Evolutionary conservation across 2,888 invertebrate species (phyloP), one percentile per base, ranked within the genome.

Genomic region (Romanomermis culicivorax): DNA sequence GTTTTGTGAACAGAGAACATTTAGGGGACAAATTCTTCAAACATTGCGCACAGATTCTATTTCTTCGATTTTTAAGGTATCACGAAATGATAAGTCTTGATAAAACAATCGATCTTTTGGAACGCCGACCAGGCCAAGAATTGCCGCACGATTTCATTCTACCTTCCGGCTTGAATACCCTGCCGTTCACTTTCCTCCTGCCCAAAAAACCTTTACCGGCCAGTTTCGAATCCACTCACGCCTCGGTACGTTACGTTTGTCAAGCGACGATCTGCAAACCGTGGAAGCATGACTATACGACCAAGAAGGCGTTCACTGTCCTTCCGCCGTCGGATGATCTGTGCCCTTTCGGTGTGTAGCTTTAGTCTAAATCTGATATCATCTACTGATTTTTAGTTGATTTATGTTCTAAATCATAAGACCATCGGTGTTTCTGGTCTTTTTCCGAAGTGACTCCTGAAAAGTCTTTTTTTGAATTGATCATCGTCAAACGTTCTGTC

Each of bases 91-190:
- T 66, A 14, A 63, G 62, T 58, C 67, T 66, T 53, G 65, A 66
- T 55, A 61, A 62, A 52, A 64, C 64, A 55, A 61, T 67, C 56
- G 61, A 64, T 20, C 57, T 66, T 23, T 57, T 66, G 53, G 66
- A 66, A 56, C 59, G 66, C 4, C 66, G 66, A 14, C 66, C 66
- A n/a, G 66, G 66, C 4, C 56, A 57, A 1, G 65, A 66, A 29
- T 11, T 45, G 11, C 47, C 47, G 23, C n/a, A 11, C 47, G 47
- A 45, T 7, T 45, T 45, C 24, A 23, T n/a, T 7, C 23, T 45
- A 7, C 47, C 47, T 20, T 7, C 11, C 7, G 47, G 47, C 24
- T 7, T 23, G 7, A 11, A 45, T 23, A 7, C 7, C 7, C 24
- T 45, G 24, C 47, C 47, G 24, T 45, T 45, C 23, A n/a, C 24